phyloP scores from a whole-genome alignment of 1,140 invertebrate genomes.

The Calycopis cecrops region DNA sequence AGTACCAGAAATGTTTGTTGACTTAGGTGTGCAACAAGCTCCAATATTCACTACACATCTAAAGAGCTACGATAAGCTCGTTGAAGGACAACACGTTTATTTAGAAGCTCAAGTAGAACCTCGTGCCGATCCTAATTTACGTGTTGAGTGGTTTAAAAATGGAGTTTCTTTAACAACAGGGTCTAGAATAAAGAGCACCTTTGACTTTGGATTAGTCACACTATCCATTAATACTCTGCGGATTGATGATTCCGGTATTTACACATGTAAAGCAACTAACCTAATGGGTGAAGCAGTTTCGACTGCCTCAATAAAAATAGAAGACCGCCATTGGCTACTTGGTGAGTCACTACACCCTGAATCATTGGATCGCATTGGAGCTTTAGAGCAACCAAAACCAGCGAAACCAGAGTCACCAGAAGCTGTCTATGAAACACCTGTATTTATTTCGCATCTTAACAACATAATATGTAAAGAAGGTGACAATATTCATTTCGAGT shows the following conservation, averaged over 20 bases:
- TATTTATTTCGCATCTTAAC: slow-evolving; percentile 93
- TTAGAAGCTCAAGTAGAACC: slow-evolving; percentile 97
- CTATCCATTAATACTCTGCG: slow-evolving; percentile 91
- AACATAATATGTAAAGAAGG: slow-evolving; percentile 93
- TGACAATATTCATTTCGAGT: slow-evolving; percentile 95
- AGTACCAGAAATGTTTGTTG: slow-evolving; percentile 89
- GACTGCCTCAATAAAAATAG: slow-evolving; percentile 92
- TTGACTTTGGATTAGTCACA: slow-evolving; percentile 95
- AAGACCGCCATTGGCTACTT: slow-evolving; percentile 90
- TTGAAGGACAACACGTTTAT: slow-evolving; percentile 93
- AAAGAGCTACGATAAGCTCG: slow-evolving; percentile 88
- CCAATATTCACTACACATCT: slow-evolving; percentile 95
- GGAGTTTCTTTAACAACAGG: slow-evolving; percentile 89
- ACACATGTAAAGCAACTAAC: slow-evolving; percentile 95
- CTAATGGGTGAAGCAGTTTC: slow-evolving; percentile 93
- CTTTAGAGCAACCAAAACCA: slow-evolving; percentile 87
- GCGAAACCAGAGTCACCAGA: slow-evolving; percentile 80
- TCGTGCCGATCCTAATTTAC: slow-evolving; percentile 94
- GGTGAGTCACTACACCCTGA: slow-evolving; percentile 94
- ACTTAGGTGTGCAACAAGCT: slow-evolving; percentile 87
- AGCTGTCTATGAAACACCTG: slow-evolving; percentile 87
- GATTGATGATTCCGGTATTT: slow-evolving; percentile 93
- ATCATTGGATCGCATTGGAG: slow-evolving; percentile 89
- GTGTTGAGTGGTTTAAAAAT: slow-evolving; percentile 95
- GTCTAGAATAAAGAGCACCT: slow-evolving; percentile 89